phyloP scores from a whole-genome alignment of 2,888 invertebrate species.

The Ophion ventricosus region DNA sequence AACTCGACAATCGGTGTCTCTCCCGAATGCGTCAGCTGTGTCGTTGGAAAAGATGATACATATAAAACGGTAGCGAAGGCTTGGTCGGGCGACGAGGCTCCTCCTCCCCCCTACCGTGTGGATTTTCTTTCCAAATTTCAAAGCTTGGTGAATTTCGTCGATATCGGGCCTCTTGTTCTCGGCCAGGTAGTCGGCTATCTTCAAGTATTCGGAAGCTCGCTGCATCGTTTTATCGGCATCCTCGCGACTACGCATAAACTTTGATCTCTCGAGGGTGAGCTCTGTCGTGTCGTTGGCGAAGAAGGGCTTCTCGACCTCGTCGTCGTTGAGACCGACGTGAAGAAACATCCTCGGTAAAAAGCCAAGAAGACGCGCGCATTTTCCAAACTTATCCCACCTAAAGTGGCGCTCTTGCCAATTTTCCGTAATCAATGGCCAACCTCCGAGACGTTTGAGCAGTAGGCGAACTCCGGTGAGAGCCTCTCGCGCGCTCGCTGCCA shows the following conservation, averaged over 20 bases:
- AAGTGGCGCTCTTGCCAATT: constrained; percentile 66
- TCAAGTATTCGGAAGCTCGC: constrained; percentile 54
- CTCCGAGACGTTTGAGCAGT: constrained; percentile 66
- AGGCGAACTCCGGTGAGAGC: constrained; percentile 62
- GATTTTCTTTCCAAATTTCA: constrained; percentile 60
- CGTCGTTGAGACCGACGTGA: constrained; percentile 67
- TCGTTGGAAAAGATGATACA: neutral
- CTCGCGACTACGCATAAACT: constrained; percentile 48
- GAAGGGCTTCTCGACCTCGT: constrained; percentile 65
- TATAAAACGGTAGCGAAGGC: too few relatives aligned
- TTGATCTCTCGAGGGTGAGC: constrained; percentile 65
- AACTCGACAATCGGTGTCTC: constrained; percentile 59
- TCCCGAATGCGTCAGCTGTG: constrained; percentile 58
- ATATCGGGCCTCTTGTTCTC: constrained; percentile 50
- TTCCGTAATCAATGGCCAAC: constrained; percentile 67
- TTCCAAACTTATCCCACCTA: constrained; percentile 69
- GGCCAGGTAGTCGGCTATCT: constrained; percentile 58
- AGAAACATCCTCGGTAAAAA: constrained; percentile 70
- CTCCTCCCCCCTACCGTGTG: constrained; percentile 48
- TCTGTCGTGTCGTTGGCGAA: constrained; percentile 66
- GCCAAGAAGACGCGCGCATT: constrained; percentile 66
- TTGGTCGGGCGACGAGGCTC: too few relatives aligned
- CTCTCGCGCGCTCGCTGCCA: constrained; percentile 57
- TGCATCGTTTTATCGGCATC: constrained; percentile 43
- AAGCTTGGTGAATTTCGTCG: constrained; percentile 56